These are phyloP conservation scores for Protaetia brevitarsis DNA, from an alignment of 1,140 invertebrate genomes.

Conservation along the genomic window DNA sequence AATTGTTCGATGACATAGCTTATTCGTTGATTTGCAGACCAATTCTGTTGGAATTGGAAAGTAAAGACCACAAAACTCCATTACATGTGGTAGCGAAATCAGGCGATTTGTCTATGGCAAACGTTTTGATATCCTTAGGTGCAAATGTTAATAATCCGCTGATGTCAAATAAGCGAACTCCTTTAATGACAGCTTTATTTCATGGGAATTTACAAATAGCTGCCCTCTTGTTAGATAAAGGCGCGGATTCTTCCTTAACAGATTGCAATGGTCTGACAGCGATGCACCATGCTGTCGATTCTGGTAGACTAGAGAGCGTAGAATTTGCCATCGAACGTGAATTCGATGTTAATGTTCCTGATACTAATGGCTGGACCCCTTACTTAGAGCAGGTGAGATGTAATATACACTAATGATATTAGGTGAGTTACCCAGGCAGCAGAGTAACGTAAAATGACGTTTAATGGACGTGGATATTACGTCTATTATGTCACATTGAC, in stretches of 20 bases:
- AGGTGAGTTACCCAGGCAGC: no score
- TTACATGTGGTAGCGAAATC: constrained; percentile 36
- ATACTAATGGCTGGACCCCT: constrained; percentile 54
- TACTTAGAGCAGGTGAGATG: constrained; percentile 50
- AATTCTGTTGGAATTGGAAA: constrained; percentile 36
- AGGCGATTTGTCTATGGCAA: constrained; percentile 33
- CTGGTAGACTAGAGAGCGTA: constrained; percentile 47
- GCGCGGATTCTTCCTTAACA: constrained; percentile 42
- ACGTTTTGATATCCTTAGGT: constrained; percentile 38
- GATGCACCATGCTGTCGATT: constrained; percentile 55
- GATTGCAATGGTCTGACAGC: constrained; percentile 49
- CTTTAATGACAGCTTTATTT: constrained; percentile 40
- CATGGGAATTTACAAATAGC: constrained; percentile 39
- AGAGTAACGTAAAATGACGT: no score
- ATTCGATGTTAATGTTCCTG: constrained; percentile 46
- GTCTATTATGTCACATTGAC: no score
- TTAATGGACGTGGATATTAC: no score
- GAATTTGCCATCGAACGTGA: constrained; percentile 47
- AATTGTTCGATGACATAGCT: not conserved
- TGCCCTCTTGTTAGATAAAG: constrained; percentile 49
- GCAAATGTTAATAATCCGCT: constrained; percentile 37
- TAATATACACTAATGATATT: not conserved
- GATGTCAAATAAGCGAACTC: constrained; percentile 32
- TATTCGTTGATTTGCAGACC: constrained; percentile 32
- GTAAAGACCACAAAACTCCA: constrained; percentile 41